A percentile compares a stretch with the other conserved stretches of the same genome.
Evolutionary conservation across 2,888 invertebrate genomes (phyloP).

Genomic region (Cheilosia urbana): DNA sequence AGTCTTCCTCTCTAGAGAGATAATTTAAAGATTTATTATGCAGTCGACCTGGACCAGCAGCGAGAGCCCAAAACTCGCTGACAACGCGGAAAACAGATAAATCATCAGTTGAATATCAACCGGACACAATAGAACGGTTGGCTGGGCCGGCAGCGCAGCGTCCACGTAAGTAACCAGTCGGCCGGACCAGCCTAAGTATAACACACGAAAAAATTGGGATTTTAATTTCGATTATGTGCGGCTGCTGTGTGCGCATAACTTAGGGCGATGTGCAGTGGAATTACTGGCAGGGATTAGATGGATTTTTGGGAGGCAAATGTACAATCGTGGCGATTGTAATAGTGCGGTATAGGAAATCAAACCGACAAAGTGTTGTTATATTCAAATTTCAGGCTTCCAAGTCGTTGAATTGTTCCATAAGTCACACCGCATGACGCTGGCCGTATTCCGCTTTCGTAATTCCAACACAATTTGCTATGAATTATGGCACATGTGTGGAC

Average conservation of each 20-base stretch:
- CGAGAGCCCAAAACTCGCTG: slow-evolving; percentile 43
- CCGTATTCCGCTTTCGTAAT: slow-evolving; percentile 18
- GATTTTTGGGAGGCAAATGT: slow-evolving; percentile 12
- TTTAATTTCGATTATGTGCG: slow-evolving; percentile 70
- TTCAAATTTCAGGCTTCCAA: slow-evolving; percentile 47
- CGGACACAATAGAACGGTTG: slow-evolving; percentile 70
- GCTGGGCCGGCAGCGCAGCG: slow-evolving; percentile 36
- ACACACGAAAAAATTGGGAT: slow-evolving; percentile 38
- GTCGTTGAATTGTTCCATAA: slow-evolving; percentile 66
- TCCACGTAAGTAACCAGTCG: not conserved
- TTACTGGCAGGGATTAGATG: slow-evolving; percentile 37
- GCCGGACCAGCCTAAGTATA: slow-evolving; percentile 11
- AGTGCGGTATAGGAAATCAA: slow-evolving; percentile 46
- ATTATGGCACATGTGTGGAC: slow-evolving; percentile 36
- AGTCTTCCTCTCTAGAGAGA: slow-evolving; percentile 25
- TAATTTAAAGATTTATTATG: slow-evolving; percentile 71
- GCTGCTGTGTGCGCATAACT: slow-evolving; percentile 64
- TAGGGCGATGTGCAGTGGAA: slow-evolving; percentile 53
- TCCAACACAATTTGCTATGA: slow-evolving; percentile 43
- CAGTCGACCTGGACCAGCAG: slow-evolving; percentile 54
- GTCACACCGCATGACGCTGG: slow-evolving; percentile 34
- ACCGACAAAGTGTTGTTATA: slow-evolving; percentile 14
- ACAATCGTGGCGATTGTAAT: not conserved
- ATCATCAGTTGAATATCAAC: slow-evolving; percentile 59
- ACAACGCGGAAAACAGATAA: slow-evolving; percentile 69